phyloP scores from a whole-genome alignment of 2,797 vertebrate species.

The Monodelphis domestica region DNA sequence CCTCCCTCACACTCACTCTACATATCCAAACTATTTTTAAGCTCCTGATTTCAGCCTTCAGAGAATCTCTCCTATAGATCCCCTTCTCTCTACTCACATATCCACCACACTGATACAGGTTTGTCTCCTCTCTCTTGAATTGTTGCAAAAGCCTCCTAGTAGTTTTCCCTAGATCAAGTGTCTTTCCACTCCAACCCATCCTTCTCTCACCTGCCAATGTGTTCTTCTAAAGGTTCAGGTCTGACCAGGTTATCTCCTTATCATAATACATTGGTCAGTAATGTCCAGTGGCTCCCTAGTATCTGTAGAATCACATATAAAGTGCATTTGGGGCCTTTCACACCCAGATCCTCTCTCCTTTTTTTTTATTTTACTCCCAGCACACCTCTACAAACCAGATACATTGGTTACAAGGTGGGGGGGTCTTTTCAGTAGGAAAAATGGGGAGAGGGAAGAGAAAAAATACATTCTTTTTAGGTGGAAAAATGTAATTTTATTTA shows the following conservation, averaged over 20 bases:
- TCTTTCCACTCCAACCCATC: not conserved
- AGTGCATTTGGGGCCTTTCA: not conserved
- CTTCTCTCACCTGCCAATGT: not conserved
- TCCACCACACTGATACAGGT: not conserved
- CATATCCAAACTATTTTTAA: not conserved
- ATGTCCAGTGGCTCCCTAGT: not conserved
- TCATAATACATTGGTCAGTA: not conserved
- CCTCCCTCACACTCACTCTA: not conserved
- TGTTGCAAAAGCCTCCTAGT: no score
- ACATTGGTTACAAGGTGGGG: not conserved
- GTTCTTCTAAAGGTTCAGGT: not conserved
- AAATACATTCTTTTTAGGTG: not conserved
- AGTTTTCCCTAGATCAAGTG: no score
- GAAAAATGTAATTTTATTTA: no score
- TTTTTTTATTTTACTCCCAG: not conserved
- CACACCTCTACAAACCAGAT: not conserved
- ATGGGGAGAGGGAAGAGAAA: not conserved
- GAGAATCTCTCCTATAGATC: not conserved
- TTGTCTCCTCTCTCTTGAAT: not conserved
- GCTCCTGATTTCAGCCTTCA: not conserved
- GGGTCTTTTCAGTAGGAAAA: not conserved
- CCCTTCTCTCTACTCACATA: not conserved
- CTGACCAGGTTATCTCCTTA: not conserved
- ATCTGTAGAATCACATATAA: not conserved
- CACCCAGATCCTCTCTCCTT: not conserved